phyloP scores from a whole-genome alignment of 2,888 invertebrate genomes.

The Hybos culiciformis region DNA sequence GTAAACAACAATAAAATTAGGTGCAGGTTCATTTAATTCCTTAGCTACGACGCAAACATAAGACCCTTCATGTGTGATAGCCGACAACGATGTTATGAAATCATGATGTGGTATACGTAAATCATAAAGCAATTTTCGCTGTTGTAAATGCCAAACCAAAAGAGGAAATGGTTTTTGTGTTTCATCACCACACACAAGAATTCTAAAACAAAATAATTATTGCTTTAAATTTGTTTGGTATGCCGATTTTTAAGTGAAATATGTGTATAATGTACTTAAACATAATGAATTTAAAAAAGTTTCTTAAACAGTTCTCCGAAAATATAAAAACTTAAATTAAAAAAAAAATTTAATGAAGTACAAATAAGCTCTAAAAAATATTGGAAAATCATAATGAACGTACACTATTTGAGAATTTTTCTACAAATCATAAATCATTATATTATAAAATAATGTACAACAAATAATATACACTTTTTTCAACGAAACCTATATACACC shows the following conservation, averaged over 20 bases:
- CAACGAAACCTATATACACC: no score
- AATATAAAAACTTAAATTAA: no score
- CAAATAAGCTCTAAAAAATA: no score
- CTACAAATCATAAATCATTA: no score
- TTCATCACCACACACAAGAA: constrained; percentile 81
- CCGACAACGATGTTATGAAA: constrained; percentile 69
- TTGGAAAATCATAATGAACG: no score
- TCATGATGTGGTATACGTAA: constrained; percentile 80
- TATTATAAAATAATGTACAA: no score
- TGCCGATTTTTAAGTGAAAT: background rate
- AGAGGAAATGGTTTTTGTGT: constrained; percentile 84
- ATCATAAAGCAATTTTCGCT: constrained; percentile 72
- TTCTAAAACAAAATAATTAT: constrained; percentile 36
- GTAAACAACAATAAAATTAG: constrained; percentile 82
- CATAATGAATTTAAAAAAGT: no score
- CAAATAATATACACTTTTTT: no score
- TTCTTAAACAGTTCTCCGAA: no score
- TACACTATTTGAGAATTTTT: no score
- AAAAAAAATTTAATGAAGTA: no score
- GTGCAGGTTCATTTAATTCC: constrained; percentile 61
- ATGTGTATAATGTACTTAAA: no score
- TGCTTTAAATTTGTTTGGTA: constrained; percentile 1
- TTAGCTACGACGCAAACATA: constrained; percentile 57
- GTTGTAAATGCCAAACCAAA: constrained; percentile 76
- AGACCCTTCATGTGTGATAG: constrained; percentile 72